Base-by-base conservation (phyloP, 2,797 vertebrate species). In the Vireo griseus region DNA sequence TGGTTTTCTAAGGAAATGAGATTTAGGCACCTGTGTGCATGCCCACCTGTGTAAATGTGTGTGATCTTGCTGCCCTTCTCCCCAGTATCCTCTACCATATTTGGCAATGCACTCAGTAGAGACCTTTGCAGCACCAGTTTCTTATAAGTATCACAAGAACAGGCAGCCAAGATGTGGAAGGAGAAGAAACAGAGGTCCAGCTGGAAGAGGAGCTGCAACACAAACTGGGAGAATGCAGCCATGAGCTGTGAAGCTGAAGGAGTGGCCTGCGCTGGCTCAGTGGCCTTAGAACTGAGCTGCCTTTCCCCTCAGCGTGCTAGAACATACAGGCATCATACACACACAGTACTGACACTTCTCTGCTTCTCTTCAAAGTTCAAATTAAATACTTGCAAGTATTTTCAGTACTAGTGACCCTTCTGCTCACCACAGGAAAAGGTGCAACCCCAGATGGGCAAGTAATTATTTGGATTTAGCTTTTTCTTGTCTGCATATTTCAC, bases 11-110 rank as follows among this genome's bases (percentile, higher is more conserved):
- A 61, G 84, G 80, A 80, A 86, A 48, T 2, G 7, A 69, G 39
- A 28, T 1, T 39, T 31, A 11, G 0, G 6, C 24, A n/a, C 6
- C 0, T 1, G 6, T 22, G 20, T 26, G 48, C 3, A 1, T 8
- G 14, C 19, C 42, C 11, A 33, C 6, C 35, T 39, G 9, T 48
- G 22, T 35, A 48, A 69, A 45, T 6, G 11, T 10, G 28, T 76
- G 29, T 33, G 40, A 68, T 48, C 47, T 35, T 39, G 35, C 47
- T 62, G 40, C n/a, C 61, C 8, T 31, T 65, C 63, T 65, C 66
- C 33, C 50, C 52, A 47, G 0, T 6, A 50, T 24, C 48, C 13
- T 54, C 40, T 67, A n/a, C 15, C 28, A 25, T n/a, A 58, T n/a
- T 2, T 39, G 61, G 51, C 68, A 69, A 16, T 24, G 59, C 39